These are phyloP conservation scores for Tapirus terrestris DNA, from an alignment of 2,113 vertebrate genomes.

Conservation along the genomic window DNA sequence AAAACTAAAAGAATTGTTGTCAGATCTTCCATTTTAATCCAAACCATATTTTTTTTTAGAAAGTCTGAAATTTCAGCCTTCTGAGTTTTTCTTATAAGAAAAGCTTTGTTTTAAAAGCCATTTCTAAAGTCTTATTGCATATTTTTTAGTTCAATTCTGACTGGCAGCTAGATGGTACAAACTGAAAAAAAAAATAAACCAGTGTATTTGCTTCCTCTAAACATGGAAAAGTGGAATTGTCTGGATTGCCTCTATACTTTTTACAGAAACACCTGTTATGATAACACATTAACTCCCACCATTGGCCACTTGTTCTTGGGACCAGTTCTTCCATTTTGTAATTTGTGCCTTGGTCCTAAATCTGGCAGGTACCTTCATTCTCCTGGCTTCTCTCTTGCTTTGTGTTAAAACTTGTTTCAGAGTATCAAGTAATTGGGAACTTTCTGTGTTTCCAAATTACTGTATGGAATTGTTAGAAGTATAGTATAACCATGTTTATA, in stretches of 20 bases:
- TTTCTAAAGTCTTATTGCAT: not conserved
- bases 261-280: constrained; percentile 11
- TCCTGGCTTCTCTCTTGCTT: not conserved
- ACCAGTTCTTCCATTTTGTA: not conserved
- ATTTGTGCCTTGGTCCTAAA: constrained; percentile 22
- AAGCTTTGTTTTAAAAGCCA: constrained; percentile 6
- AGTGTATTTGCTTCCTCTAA: not conserved
- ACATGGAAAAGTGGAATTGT: not conserved
- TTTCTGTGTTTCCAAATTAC: constrained; percentile 8
- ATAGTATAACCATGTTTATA: not conserved
- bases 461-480: constrained; percentile 35
- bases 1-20: constrained; percentile 45
- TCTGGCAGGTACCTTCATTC: constrained; percentile 5
- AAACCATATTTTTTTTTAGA: not conserved
- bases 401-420: constrained; percentile 52
- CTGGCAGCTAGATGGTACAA: not conserved
- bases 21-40: constrained; percentile 41
- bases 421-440: not conserved
- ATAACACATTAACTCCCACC: not conserved
- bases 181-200: not conserved
- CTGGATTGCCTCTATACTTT: not conserved
- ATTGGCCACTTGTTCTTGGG: not conserved
- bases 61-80: constrained; percentile 26
- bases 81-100: constrained; percentile 33
- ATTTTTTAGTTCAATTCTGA: constrained; percentile 12